Conservation (phyloP, 2,113 vertebrate genomes). For the Amblyornis subalaris region DNA sequence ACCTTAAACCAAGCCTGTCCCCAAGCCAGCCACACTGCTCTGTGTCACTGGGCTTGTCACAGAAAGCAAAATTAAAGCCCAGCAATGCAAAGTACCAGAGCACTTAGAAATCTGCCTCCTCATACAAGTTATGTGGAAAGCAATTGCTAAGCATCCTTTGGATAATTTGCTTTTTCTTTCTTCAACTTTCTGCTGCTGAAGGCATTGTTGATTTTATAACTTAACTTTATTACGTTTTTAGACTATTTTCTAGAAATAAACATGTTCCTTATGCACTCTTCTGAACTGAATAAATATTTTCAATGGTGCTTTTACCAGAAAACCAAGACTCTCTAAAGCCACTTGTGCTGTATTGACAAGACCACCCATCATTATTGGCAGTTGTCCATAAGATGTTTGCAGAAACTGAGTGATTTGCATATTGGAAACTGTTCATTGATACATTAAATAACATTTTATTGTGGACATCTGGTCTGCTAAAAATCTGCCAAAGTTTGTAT, state of each 20-base stretch:
- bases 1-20: not conserved
- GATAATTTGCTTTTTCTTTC: not conserved
- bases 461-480: conserved; percentile 73
- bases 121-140: not conserved
- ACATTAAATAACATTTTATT: conserved; percentile 72
- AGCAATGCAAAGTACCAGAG: not conserved
- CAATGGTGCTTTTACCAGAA: not conserved
- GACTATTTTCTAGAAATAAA: not conserved
- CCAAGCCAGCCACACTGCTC: not conserved
- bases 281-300: not conserved
- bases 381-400: conserved; percentile 54
- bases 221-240: not conserved
- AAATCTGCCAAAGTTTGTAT: conserved; percentile 63
- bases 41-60: not conserved
- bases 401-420: conserved; percentile 60
- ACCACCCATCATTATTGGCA: conserved; percentile 39
- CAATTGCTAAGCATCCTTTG: not conserved
- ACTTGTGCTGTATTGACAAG: not conserved
- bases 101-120: not conserved
- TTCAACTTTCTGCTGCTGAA: not conserved
- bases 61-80: not conserved
- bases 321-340: not conserved
- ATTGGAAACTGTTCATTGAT: conserved; percentile 70
- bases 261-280: not conserved
- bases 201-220: conserved; percentile 6